phyloP scores from a whole-genome alignment of 2,888 invertebrate species.

The Pammene fasciana region DNA sequence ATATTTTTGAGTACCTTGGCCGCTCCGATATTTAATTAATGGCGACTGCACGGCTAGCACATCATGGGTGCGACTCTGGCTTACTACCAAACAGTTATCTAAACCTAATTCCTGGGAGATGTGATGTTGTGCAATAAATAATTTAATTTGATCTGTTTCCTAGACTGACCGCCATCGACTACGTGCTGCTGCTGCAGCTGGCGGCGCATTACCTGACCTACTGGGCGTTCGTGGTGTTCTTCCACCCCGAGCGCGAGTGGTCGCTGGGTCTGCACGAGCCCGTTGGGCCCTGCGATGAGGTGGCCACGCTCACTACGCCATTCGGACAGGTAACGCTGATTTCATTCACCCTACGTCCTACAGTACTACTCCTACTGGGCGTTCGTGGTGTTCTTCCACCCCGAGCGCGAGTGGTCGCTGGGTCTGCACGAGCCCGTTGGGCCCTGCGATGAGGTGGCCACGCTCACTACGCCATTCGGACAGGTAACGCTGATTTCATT shows the following conservation, averaged over 20 bases:
- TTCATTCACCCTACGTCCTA: no score
- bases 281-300: conserved; percentile 87
- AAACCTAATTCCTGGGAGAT: no score
- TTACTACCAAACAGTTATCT: no score
- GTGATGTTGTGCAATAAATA: no score
- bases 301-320: conserved; percentile 84
- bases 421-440: conserved; percentile 91
- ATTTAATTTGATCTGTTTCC: neutral
- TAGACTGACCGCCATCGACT: conserved; percentile 68
- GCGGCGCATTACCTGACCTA: conserved; percentile 86
- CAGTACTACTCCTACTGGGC: conserved; percentile 72
- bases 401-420: conserved; percentile 86
- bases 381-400: conserved; percentile 86
- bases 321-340: conserved; percentile 84
- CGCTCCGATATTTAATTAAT: no score
- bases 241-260: conserved; percentile 86
- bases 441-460: conserved; percentile 85
- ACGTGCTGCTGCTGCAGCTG: conserved; percentile 76
- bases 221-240: conserved; percentile 84
- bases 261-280: conserved; percentile 89
- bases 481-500: conserved; percentile 71
- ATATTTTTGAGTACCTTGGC: no score
- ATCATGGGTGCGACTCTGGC: no score
- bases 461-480: conserved; percentile 86
- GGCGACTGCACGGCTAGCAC: no score